phyloP scores from a whole-genome alignment of 2,113 vertebrate species.

The Orycteropus afer region DNA sequence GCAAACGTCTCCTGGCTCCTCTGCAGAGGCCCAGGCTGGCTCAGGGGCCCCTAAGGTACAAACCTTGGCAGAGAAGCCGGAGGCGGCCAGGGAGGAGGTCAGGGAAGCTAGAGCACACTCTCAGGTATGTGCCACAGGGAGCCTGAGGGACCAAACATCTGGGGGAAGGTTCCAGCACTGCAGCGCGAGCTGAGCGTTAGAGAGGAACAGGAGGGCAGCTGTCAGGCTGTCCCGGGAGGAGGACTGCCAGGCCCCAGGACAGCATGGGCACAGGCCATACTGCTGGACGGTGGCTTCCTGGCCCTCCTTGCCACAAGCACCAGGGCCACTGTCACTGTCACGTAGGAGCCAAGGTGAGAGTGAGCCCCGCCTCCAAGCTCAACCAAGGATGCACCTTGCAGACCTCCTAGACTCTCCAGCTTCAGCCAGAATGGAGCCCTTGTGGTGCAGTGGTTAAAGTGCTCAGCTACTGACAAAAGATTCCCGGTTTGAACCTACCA shows the following conservation, averaged over 20 bases:
- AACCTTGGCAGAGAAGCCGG: background rate
- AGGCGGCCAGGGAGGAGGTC: background rate
- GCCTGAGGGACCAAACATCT: background rate
- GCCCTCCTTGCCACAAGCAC: background rate
- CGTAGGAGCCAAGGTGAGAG: background rate
- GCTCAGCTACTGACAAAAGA: no score
- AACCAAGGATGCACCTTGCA: background rate
- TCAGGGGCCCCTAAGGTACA: background rate
- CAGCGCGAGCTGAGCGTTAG: background rate
- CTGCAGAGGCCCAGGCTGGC: background rate
- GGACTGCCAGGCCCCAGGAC: background rate
- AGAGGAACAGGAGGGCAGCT: no score
- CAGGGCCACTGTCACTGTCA: background rate
- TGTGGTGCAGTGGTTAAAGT: no score
- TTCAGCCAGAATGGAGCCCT: background rate
- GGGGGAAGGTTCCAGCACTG: background rate
- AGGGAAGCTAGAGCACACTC: background rate
- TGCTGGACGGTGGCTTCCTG: background rate
- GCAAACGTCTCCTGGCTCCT: background rate
- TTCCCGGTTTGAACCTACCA: no score
- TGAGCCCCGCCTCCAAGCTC: background rate
- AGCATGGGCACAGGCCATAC: background rate
- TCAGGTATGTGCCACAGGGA: background rate
- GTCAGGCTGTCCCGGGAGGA: accelerated
- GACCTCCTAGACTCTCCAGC: background rate